Evolutionary conservation across 2,888 invertebrate genomes (phyloP), one percentile per base, ranked within the genome.

Genomic region (Palloptera scutellata): DNA sequence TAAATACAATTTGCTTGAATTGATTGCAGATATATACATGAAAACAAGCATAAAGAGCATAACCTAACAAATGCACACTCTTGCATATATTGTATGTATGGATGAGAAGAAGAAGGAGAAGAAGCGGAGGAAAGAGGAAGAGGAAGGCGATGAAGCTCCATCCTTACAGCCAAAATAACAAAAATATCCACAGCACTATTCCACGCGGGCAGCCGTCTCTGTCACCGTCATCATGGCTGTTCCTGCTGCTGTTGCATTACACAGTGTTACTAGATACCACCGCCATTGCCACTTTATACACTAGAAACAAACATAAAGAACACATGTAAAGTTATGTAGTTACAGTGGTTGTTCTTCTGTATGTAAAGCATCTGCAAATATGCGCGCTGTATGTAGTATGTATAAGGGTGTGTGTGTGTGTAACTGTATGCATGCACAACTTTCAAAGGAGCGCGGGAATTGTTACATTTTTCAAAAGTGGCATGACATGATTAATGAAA

Each of bases 1-100:
- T 58, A 59, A 64, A 64, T 58, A 64, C 59, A 63, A 55, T 63
- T 55, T 55, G 63, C 55, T 15, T 48, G 54, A 63, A 63, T 63
- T 63, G 63, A 63, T 63, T 63, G 63, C 63, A 45, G 45, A 43
- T 55, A 48, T 15, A 48, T 15, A 48, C 48, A 48, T 15, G 4
- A 48, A 48, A 4, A 9, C 10, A 8, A 48, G 48, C 48, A 48
- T 30, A 30, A 48, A 15, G 48, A 48, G 11, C 5, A 48, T n/a
- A 48, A 48, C 15, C 48, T 15, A 15, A n/a, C n/a, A 30, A 30
- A 30, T 30, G 30, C 30, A 30, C 6, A 30, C 30, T 30, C 30
- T 30, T 30, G 30, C 30, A 30, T 30, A 30, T 30, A 30, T 30
- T 6, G 30, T 4, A 10, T 43, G 42, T 20, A 59, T 6, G 17